Base-by-base conservation (phyloP, 2,888 invertebrate species). In the Exephanes ischioxanthus region DNA sequence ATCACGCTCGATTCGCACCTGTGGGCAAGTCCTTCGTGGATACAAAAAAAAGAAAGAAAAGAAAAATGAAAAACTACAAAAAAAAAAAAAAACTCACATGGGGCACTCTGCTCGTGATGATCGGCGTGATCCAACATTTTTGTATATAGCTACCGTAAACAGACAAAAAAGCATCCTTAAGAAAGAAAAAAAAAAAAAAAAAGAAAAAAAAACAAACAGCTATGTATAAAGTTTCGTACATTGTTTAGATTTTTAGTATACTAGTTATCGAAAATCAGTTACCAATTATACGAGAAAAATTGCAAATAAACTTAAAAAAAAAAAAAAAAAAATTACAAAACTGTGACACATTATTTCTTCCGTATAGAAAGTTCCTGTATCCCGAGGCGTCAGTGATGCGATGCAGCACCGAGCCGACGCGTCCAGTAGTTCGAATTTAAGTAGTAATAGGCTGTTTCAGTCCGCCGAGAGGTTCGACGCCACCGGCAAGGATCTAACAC, bases 191-290 rank as follows among this genome's bases (percentile, higher is more conserved):
- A 72, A 71, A 83, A 72, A 81, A 67, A 86, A 19, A 72, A 79
- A 76, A 67, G n/a, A 19, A 76, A 79, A 76, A 67, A 63, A 72
- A 71, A 83, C 76, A 81, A 67, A 86, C 91, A 91, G 90, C 89
- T 90, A 92, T 92, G 92, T 92, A 92, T 92, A 92, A 92, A 92
- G 88, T 92, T 92, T 92, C 92, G 89, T 92, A 92, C 92, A 90
- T 92, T 92, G 92, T 92, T 91, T 92, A 92, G 91, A 89, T 92
- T 92, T 92, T 91, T 91, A 92, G 92, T 89, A 90, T 87, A 90
- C 87, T 89, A 90, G 89, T 92, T 92, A 92, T 92, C 88, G 86
- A 88, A 92, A 89, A 92, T 92, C 92, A 92, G 92, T 92, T 92
- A 92, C 92, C 92, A 92, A 92, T 92, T 92, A 92, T 92, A 92